A percentile compares a stretch with the other conserved stretches of the same genome.
phyloP scores from a whole-genome alignment of 2,888 invertebrate species.

The Melikaiella ostensackeni region DNA sequence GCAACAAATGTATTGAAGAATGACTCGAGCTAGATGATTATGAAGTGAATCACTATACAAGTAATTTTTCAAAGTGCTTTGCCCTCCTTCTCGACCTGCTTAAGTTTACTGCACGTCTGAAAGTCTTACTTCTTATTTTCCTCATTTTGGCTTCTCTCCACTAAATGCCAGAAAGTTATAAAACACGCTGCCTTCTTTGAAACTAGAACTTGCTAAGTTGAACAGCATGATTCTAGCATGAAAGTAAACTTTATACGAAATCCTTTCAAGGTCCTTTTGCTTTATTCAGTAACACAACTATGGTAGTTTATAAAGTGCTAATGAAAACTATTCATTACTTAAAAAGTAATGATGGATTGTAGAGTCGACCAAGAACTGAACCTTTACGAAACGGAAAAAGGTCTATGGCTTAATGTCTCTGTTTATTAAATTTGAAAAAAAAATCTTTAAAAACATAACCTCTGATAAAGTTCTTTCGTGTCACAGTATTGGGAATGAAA shows the following conservation, averaged over 20 bases:
- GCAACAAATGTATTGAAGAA: not conserved
- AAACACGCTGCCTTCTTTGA: constrained; percentile 2
- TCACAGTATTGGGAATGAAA: too few species aligned
- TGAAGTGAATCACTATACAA: not conserved
- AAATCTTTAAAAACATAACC: too few species aligned
- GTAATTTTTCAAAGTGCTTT: constrained; percentile 32
- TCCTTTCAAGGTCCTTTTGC: constrained; percentile 6
- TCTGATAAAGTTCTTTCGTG: too few species aligned
- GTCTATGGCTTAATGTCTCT: too few species aligned
- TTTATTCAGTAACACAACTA: not conserved
- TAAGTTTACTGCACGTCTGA: not conserved
- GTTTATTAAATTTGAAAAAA: too few species aligned
- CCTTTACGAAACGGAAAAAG: too few species aligned
- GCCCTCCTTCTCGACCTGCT: constrained; percentile 11
- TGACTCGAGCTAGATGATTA: not conserved
- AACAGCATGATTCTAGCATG: constrained; percentile 21
- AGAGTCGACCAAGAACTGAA: too few species aligned
- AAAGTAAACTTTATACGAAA: constrained; percentile 12
- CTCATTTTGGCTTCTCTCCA: constrained; percentile 8
- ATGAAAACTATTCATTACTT: constrained; percentile 9
- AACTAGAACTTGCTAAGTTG: constrained; percentile 6
- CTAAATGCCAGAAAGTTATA: constrained; percentile 30
- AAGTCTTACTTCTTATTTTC: not conserved
- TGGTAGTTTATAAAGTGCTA: not conserved
- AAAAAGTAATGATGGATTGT: too few species aligned